Evolutionary conservation across 2,797 vertebrate genomes (phyloP).

Genomic region (Pelobates cultripes): DNA sequence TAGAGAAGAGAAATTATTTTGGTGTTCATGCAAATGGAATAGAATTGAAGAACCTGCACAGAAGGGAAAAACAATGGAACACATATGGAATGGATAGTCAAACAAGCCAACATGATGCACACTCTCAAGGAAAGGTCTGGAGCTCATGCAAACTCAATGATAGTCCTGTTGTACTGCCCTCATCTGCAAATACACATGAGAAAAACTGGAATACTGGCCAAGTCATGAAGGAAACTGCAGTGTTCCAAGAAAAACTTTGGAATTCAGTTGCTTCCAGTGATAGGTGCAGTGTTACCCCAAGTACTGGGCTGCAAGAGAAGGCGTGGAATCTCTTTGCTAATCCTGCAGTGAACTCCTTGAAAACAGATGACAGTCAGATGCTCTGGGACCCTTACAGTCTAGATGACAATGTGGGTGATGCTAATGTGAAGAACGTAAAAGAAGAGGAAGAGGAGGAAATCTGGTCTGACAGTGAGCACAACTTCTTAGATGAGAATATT

Average conservation of each 20-base stretch:
- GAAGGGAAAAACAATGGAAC: slow-evolving; percentile 77
- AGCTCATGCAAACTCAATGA: slow-evolving; percentile 69
- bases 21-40: slow-evolving; percentile 59
- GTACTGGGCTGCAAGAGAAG: slow-evolving; percentile 81
- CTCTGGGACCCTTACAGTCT: slow-evolving; percentile 80
- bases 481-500: slow-evolving; percentile 95
- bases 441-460: slow-evolving; percentile 82
- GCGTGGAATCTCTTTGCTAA: slow-evolving; percentile 84
- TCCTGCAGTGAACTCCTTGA: slow-evolving; percentile 77
- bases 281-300: slow-evolving; percentile 76
- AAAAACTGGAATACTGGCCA: slow-evolving; percentile 78
- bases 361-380: slow-evolving; percentile 36
- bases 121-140: slow-evolving; percentile 62
- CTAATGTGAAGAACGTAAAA: slow-evolving; percentile 58
- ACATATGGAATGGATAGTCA: slow-evolving; percentile 70
- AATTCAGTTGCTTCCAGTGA: slow-evolving; percentile 79
- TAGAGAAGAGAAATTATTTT: slow-evolving; percentile 67
- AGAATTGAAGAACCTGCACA: slow-evolving; percentile 61
- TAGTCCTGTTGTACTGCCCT: slow-evolving; percentile 47
- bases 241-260: slow-evolving; percentile 84
- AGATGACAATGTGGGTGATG: slow-evolving; percentile 74
- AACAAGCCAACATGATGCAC: slow-evolving; percentile 48
- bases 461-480: slow-evolving; percentile 98
- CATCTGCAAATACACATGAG: slow-evolving; percentile 65
- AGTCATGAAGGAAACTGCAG: slow-evolving; percentile 64